phyloP scores from a whole-genome alignment of 1,140 invertebrate species.

The Chironomus striatipennis region DNA sequence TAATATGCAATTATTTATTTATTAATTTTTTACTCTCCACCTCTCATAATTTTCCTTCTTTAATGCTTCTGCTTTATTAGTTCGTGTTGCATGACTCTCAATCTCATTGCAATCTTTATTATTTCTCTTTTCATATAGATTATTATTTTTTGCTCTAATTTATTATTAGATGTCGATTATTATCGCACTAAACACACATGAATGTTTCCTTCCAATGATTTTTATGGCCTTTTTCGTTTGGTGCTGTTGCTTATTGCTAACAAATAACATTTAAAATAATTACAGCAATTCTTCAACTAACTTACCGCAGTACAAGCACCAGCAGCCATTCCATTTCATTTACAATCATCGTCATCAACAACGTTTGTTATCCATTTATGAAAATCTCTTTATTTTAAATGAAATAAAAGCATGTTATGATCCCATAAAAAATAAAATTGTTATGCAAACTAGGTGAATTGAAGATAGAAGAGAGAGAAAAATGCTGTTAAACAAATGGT shows the following conservation, averaged over 20 bases:
- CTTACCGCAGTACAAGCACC: no score
- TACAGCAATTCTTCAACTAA: background rate
- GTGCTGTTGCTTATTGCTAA: background rate
- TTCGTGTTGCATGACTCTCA: constrained; percentile 1
- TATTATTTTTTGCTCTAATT: constrained; percentile 11
- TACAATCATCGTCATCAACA: background rate
- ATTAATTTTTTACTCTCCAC: background rate
- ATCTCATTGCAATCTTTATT: background rate
- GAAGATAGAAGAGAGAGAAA: no score
- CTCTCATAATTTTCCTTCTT: background rate
- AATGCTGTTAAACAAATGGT: no score
- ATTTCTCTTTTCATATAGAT: no score
- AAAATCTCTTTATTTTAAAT: background rate
- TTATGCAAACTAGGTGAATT: background rate
- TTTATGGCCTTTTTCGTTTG: background rate
- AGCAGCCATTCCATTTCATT: no score
- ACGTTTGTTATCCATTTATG: constrained; percentile 13
- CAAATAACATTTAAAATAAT: constrained; percentile 15
- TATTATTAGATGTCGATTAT: background rate
- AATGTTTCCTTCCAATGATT: constrained; percentile 8
- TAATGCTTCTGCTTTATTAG: background rate
- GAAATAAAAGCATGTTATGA: constrained; percentile 6
- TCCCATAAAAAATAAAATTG: background rate
- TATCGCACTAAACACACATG: background rate
- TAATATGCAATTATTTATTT: background rate